Base-by-base conservation (phyloP, 1,140 invertebrate species). In the Lepidurus packardi region DNA sequence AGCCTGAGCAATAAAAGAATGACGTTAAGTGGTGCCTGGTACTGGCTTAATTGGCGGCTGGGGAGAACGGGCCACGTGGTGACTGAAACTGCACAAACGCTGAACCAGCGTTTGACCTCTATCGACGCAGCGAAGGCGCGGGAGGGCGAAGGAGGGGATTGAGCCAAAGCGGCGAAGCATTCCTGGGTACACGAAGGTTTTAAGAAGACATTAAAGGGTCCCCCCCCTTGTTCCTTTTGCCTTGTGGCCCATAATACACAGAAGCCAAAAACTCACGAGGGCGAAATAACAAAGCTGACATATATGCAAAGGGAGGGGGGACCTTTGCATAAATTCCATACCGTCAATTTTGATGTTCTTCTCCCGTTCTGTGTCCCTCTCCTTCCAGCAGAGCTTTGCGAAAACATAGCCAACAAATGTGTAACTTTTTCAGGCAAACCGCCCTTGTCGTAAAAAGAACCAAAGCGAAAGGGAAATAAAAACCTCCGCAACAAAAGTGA, bases 61-160 rank as follows among this genome's bases (percentile, higher is more conserved):
- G 53, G 53, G 9, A 65, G 21, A 65, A 65, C 13, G 53, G 6
- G 13, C 53, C 53, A 65, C 53, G 53, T 65, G 53, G 53, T 16
- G 53, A 65, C 53, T 13, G 53, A 65, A 65, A 65, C 53, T 65
- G 53, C 53, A 65, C 53, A 21, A 65, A 65, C 53, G 53, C 53
- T 65, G 53, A 65, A 65, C 53, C 21, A 65, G 53, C 53, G 53
- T 65, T 65, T 65, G 53, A 65, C 53, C 53, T 65, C 53, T 65
- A 65, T 65, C 21, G 53, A 65, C 53, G 53, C 25, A 25, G 25
- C 25, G 25, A 25, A 25, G 25, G 25, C 1, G 25, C 53, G 53
- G 53, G 53, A 65, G 53, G 53, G 47, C 7, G 47, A 13, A 6
- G 47, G 13, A 21, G 47, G 53, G 7, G 53, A n/a, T 7, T 65